Evolutionary conservation across 2,888 invertebrate species (phyloP).

Genomic region (Apamea monoglypha): DNA sequence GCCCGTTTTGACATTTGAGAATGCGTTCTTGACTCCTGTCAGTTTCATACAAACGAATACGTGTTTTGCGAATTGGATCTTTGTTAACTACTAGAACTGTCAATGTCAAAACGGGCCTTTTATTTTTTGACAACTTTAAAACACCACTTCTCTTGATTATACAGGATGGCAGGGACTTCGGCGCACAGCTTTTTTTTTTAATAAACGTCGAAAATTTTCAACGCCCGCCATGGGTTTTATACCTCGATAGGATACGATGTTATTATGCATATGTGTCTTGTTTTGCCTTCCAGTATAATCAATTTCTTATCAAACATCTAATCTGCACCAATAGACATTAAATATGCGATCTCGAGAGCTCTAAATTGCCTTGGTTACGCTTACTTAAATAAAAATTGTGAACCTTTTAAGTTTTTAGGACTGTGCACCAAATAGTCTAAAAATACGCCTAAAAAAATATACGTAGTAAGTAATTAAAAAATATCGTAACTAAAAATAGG

Average conservation of each 20-base stretch:
- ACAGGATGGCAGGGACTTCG: too few species aligned
- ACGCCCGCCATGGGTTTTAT: neutral
- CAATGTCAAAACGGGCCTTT: too few species aligned
- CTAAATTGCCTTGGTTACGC: neutral
- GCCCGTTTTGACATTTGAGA: too few species aligned
- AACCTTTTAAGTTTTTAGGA: neutral
- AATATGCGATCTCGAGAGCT: neutral
- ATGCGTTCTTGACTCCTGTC: too few species aligned
- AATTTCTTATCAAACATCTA: neutral
- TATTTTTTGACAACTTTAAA: too few species aligned
- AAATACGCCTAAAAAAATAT: neutral
- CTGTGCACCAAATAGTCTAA: neutral
- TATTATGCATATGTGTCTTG: neutral
- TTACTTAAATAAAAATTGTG: neutral
- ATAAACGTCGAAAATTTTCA: too few species aligned
- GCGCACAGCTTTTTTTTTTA: too few species aligned
- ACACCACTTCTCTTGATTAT: too few species aligned
- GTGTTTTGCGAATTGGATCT: too few species aligned
- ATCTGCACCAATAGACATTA: neutral
- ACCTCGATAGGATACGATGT: neutral
- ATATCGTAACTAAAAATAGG: slow-evolving; percentile 26
- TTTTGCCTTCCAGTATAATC: neutral
- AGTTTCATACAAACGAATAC: too few species aligned
- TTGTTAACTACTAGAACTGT: too few species aligned
- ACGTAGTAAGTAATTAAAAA: slow-evolving; percentile 4